Evolutionary conservation across 1,140 invertebrate species (phyloP).

Genomic region (Ladona fulva): DNA sequence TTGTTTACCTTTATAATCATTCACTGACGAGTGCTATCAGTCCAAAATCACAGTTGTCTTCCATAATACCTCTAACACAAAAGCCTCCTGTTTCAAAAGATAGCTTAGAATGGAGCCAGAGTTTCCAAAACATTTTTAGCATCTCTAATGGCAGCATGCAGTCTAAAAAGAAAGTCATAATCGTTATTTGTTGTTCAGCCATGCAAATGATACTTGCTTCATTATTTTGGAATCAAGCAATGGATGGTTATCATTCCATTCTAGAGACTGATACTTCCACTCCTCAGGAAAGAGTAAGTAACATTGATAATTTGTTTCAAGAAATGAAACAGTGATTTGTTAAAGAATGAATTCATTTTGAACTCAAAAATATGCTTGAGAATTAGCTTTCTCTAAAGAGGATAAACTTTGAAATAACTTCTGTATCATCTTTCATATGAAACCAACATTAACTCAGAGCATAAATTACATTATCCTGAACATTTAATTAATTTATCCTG

Average conservation of each 20-base stretch:
- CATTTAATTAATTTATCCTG: no score
- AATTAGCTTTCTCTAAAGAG: no score
- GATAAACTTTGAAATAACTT: no score
- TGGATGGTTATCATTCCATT: constrained; percentile 63
- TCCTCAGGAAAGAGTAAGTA: constrained; percentile 31
- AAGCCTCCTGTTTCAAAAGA: neutral
- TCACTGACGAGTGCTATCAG: no score
- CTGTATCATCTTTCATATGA: no score
- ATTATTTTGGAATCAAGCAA: constrained; percentile 69
- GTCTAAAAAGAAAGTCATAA: neutral
- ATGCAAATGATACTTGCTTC: constrained; percentile 60
- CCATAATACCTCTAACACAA: no score
- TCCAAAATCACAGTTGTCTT: no score
- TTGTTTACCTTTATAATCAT: constrained; percentile 34
- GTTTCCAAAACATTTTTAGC: neutral
- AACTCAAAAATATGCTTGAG: no score
- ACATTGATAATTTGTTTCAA: neutral
- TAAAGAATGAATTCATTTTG: no score
- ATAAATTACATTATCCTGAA: no score
- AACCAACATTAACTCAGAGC: no score
- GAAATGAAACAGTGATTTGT: no score
- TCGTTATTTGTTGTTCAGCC: neutral
- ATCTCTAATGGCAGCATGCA: neutral
- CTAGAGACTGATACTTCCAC: constrained; percentile 51
- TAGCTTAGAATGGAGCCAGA: neutral